phyloP scores from a whole-genome alignment of 2,888 invertebrate species.

The Drosophila anomalata region DNA sequence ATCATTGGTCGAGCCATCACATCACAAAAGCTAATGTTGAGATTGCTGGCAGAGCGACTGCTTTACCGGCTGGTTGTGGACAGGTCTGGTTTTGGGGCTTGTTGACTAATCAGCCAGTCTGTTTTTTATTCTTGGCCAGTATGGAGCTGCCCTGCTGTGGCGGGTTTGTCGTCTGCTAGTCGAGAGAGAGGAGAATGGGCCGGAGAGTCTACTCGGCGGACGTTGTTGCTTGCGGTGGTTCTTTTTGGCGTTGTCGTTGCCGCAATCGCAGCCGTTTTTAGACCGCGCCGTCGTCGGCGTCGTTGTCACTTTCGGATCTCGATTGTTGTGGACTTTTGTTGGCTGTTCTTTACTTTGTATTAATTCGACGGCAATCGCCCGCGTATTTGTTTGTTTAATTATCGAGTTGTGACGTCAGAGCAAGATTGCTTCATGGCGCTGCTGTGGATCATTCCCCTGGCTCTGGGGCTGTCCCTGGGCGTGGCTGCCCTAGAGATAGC shows the following conservation, averaged over 20 bases:
- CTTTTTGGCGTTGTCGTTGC: constrained; percentile 51
- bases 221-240: constrained; percentile 49
- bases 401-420: constrained; percentile 67
- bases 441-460: constrained; percentile 1
- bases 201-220: constrained; percentile 28
- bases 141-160: constrained; percentile 59
- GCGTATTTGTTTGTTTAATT: constrained; percentile 54
- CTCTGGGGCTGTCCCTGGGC: constrained; percentile 5
- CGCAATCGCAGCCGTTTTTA: constrained; percentile 71
- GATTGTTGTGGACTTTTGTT: constrained; percentile 44
- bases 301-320: constrained; percentile 47
- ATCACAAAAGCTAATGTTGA: constrained; percentile 1
- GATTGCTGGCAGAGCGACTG: constrained; percentile 20
- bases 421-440: constrained; percentile 2
- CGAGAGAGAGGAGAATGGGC: constrained; percentile 24
- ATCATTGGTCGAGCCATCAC: neutral
- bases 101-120: constrained; percentile 74
- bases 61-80: constrained; percentile 29
- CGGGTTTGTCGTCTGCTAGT: constrained; percentile 39
- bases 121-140: constrained; percentile 76
- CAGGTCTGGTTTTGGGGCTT: constrained; percentile 50
- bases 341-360: neutral
- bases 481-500: constrained; percentile 22
- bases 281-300: constrained; percentile 42
- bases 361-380: constrained; percentile 26